A percentile compares a stretch with the other conserved stretches of the same genome.
phyloP scores from a whole-genome alignment of 2,797 vertebrate genomes.

The Ceyx erithaca region DNA sequence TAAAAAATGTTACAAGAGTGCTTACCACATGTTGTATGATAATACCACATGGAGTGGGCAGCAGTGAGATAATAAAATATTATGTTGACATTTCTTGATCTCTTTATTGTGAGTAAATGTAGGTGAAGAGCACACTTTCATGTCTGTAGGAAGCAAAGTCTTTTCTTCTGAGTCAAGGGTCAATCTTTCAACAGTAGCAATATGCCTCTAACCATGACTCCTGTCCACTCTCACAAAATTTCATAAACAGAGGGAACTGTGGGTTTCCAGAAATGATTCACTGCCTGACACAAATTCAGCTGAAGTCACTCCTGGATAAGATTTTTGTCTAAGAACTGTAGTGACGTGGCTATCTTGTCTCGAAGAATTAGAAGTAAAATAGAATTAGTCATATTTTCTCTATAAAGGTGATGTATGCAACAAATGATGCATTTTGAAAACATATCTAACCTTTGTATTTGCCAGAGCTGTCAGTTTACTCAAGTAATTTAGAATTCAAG shows the following conservation, averaged over 20 bases:
- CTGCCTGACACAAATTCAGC: not conserved
- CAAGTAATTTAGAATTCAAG: not conserved
- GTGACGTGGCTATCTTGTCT: not conserved
- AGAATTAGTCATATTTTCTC: not conserved
- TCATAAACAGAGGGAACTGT: not conserved
- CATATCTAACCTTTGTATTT: not conserved
- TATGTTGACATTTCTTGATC: not conserved
- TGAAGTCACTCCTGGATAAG: not conserved
- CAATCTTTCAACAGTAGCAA: fast-evolving
- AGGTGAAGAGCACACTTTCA: not conserved
- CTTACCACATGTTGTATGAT: not conserved
- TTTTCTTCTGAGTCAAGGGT: not conserved
- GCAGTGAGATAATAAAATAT: not conserved
- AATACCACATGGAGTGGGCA: not conserved
- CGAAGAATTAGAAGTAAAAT: not conserved
- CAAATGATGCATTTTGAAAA: not conserved
- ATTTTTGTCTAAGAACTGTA: not conserved
- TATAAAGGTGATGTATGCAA: not conserved
- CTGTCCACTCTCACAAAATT: not conserved
- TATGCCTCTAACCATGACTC: fast-evolving
- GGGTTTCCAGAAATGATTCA: not conserved
- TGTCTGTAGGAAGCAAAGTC: not conserved
- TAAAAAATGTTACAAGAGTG: not conserved
- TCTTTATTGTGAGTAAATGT: not conserved
- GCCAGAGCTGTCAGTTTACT: not conserved